These are phyloP conservation scores for Lagothrix lagotricha DNA, from an alignment of 2,797 vertebrate genomes.

Conservation along the genomic window DNA sequence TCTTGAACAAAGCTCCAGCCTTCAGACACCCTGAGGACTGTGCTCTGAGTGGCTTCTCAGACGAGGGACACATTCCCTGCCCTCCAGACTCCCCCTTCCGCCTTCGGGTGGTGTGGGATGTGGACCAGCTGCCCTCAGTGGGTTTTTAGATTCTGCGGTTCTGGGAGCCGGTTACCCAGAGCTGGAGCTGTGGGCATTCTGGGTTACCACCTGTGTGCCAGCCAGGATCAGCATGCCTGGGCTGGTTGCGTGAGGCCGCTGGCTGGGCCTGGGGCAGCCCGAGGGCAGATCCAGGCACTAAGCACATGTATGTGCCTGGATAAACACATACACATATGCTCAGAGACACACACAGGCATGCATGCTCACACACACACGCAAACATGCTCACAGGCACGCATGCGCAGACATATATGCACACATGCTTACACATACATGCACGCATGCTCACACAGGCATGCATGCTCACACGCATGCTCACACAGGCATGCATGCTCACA, in stretches of 20 bases:
- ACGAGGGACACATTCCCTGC: not conserved
- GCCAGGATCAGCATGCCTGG: rapidly evolving
- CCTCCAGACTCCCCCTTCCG: too few species aligned
- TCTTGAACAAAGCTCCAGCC: not conserved
- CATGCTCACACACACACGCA: too few species aligned
- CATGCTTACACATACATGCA: too few species aligned
- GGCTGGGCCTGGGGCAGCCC: not conserved
- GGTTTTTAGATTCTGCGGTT: not conserved
- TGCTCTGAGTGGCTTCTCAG: not conserved
- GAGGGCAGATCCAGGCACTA: not conserved
- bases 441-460: too few species aligned
- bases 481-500: not conserved
- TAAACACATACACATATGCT: not conserved
- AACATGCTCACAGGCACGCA: too few species aligned
- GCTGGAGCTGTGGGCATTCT: not conserved
- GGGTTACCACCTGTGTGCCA: not conserved
- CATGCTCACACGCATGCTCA: too few species aligned
- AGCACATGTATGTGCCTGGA: not conserved
- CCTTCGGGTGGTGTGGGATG: not conserved
- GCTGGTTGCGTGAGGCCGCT: not conserved
- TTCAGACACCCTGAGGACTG: not conserved
- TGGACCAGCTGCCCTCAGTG: not conserved
- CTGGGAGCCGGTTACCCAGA: not conserved
- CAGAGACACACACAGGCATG: not conserved
- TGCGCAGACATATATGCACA: too few species aligned